A percentile compares a stretch with the other conserved stretches of the same genome.
These are phyloP conservation scores for Mungos mungo DNA, from an alignment of 2,113 vertebrate species.

Conservation along the genomic window DNA sequence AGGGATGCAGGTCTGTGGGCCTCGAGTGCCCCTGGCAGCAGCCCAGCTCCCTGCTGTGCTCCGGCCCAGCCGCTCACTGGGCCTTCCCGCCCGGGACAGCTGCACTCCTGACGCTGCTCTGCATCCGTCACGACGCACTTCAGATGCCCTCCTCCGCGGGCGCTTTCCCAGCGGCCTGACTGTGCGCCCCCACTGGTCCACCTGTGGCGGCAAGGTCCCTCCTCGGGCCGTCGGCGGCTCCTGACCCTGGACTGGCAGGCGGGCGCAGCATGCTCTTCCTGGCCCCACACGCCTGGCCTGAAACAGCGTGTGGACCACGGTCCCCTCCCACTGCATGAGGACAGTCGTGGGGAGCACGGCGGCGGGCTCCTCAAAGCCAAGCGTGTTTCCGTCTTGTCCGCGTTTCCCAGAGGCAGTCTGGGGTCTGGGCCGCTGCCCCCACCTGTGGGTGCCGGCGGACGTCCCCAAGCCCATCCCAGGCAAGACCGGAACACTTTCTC, in stretches of 20 bases:
- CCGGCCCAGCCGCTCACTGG: background rate
- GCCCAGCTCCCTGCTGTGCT: background rate
- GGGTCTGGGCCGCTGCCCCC: background rate
- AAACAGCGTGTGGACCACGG: background rate
- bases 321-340: accelerated
- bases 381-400: background rate
- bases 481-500: background rate
- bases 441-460: background rate
- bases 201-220: background rate
- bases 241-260: background rate
- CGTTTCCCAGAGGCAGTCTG: accelerated
- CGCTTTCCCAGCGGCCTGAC: background rate
- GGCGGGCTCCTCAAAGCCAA: background rate
- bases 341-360: background rate
- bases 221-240: background rate
- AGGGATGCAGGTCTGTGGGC: background rate
- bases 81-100: background rate
- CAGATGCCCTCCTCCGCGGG: background rate
- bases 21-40: background rate
- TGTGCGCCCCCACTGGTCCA: background rate
- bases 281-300: too few species aligned
- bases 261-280: background rate
- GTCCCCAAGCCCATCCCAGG: accelerated
- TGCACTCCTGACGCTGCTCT: background rate
- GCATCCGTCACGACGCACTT: background rate